Conservation (phyloP, 2,113 vertebrate genomes). For the Odocoileus hemionus region DNA sequence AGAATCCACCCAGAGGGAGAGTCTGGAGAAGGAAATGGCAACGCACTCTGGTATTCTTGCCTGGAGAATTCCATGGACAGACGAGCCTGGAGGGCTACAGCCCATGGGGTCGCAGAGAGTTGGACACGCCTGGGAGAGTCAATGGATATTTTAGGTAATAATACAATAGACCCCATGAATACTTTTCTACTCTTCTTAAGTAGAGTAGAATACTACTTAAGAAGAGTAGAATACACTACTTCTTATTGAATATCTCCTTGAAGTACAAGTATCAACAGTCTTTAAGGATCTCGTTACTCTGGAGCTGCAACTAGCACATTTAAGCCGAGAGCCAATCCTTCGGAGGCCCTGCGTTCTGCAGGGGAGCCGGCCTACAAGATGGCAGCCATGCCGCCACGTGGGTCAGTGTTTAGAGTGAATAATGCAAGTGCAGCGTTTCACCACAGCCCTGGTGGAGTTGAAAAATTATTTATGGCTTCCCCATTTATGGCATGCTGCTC, state of each 20-base stretch:
- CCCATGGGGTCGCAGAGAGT: neutral
- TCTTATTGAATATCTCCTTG: neutral
- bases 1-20: neutral
- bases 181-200: neutral
- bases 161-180: neutral
- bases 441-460: constrained; percentile 41
- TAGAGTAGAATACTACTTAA: neutral
- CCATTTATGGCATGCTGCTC: constrained; percentile 65
- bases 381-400: constrained; percentile 2
- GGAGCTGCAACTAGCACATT: neutral
- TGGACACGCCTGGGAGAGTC: neutral
- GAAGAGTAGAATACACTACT: neutral
- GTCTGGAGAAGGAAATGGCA: neutral
- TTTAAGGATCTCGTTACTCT: neutral
- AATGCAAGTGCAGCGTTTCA: constrained; percentile 58
- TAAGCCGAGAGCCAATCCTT: neutral
- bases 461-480: constrained; percentile 71
- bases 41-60: neutral
- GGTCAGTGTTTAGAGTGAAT: neutral
- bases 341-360: neutral
- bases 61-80: neutral
- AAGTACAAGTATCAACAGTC: neutral
- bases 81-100: neutral
- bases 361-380: neutral
- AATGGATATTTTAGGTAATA: neutral